Percentiles rank a stretch among this genome's conserved stretches.
phyloP scores from a whole-genome alignment of 1,140 invertebrate species.

The Drosophila carrolli region DNA sequence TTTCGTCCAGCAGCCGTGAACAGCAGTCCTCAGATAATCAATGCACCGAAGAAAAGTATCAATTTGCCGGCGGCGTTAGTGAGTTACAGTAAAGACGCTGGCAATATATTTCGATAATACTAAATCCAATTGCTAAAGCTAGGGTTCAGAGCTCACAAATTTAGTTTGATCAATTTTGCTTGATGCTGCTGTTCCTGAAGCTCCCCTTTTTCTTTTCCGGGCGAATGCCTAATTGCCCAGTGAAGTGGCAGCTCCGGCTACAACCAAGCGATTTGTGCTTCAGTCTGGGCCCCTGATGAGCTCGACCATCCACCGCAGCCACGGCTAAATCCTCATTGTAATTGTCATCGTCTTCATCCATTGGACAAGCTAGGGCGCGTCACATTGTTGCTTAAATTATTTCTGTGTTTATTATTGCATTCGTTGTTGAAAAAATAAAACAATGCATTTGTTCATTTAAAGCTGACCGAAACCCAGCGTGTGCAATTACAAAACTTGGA shows the following conservation, averaged over 20 bases:
- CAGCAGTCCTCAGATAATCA: no score
- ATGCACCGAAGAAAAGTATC: no score
- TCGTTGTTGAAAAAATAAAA: constrained; percentile 48
- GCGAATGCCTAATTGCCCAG: constrained; percentile 71
- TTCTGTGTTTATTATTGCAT: constrained; percentile 64
- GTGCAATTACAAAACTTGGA: constrained; percentile 3
- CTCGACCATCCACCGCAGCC: constrained; percentile 65
- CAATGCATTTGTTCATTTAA: constrained; percentile 46
- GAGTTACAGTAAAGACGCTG: background rate
- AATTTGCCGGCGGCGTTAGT: background rate
- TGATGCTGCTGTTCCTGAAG: constrained; percentile 45
- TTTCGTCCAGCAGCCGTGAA: no score
- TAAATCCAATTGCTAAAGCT: constrained; percentile 32
- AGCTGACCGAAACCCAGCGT: background rate
- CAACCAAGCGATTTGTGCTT: constrained; percentile 27
- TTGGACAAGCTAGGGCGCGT: constrained; percentile 33
- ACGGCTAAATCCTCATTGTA: constrained; percentile 64
- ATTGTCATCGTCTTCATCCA: constrained; percentile 58
- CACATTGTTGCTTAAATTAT: constrained; percentile 68
- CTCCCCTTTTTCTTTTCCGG: constrained; percentile 78
- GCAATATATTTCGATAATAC: constrained; percentile 28
- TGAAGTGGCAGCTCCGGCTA: constrained; percentile 68
- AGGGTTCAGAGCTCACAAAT: constrained; percentile 62
- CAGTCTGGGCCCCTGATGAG: constrained; percentile 27
- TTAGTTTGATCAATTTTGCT: constrained; percentile 39